Percentiles rank a stretch among this genome's conserved stretches.
Evolutionary conservation across 2,113 vertebrate genomes (phyloP).

Genomic region (Thalassarche chlororhynchos): DNA sequence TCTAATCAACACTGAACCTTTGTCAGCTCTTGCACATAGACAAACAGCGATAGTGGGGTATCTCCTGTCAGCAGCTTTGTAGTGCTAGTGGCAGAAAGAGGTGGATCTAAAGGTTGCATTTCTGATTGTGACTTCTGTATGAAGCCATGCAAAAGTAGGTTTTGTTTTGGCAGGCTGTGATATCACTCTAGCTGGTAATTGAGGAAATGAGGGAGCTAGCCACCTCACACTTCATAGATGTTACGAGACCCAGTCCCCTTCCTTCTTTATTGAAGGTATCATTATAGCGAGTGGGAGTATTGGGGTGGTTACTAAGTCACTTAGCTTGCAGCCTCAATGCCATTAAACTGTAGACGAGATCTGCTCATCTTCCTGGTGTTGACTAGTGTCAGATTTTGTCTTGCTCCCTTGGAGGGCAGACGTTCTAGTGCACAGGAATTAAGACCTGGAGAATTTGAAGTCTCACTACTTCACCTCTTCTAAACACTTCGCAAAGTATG

Average conservation of each 20-base stretch:
- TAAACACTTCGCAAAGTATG: background rate
- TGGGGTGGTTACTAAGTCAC: background rate
- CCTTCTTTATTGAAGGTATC: background rate
- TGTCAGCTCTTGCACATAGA: background rate
- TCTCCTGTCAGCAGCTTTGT: background rate
- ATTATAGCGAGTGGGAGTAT: background rate
- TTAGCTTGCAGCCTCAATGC: background rate
- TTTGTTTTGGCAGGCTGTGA: background rate
- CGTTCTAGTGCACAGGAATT: background rate
- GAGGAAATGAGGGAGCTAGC: background rate
- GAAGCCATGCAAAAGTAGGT: background rate
- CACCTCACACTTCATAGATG: rapidly evolving
- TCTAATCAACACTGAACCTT: background rate
- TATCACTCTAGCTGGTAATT: background rate
- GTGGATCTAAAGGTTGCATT: background rate
- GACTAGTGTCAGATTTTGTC: background rate
- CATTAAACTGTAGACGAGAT: background rate
- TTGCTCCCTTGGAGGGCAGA: background rate
- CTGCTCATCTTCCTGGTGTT: background rate
- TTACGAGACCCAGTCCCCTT: background rate
- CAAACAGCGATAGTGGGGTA: background rate
- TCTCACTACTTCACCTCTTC: background rate
- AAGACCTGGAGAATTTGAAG: background rate
- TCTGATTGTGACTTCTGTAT: background rate
- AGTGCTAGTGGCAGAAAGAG: background rate